A percentile compares a stretch with the other conserved stretches of the same genome.
Evolutionary conservation across 2,888 invertebrate genomes (phyloP).

Genomic region (Cheilosia scutellata): DNA sequence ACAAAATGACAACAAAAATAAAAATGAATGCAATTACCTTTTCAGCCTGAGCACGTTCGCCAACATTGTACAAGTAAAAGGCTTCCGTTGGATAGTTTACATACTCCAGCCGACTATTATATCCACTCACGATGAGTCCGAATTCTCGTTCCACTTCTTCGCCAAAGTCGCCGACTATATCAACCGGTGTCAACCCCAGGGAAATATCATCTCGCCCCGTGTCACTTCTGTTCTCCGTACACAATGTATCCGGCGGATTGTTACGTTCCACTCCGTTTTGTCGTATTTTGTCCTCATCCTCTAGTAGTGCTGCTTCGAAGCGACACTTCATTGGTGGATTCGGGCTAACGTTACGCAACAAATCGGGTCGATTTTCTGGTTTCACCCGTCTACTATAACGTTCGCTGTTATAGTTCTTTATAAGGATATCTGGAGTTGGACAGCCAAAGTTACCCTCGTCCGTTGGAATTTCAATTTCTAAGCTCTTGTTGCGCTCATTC

Average conservation of each 20-base stretch:
- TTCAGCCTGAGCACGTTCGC: constrained; percentile 56
- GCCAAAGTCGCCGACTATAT: constrained; percentile 83
- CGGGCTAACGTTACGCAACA: constrained; percentile 80
- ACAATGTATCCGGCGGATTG: constrained; percentile 65
- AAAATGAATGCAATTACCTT: constrained; percentile 59
- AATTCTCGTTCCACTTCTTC: constrained; percentile 82
- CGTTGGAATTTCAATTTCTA: constrained; percentile 67
- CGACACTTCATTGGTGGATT: constrained; percentile 71
- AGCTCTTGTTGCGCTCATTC: constrained; percentile 56
- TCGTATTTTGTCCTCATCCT: constrained; percentile 50
- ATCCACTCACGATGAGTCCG: constrained; percentile 82
- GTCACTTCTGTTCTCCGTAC: constrained; percentile 62
- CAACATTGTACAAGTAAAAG: constrained; percentile 69
- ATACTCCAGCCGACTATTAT: constrained; percentile 77
- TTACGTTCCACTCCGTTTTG: constrained; percentile 54
- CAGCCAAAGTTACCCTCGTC: constrained; percentile 75
- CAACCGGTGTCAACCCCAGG: constrained; percentile 80
- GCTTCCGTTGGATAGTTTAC: constrained; percentile 63
- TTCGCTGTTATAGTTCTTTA: constrained; percentile 78
- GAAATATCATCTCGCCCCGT: constrained; percentile 78
- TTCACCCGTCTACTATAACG: constrained; percentile 71
- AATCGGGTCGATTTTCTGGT: constrained; percentile 80
- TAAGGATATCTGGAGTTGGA: constrained; percentile 81
- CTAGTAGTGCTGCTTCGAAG: constrained; percentile 46
- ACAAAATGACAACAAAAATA: neutral